Base-by-base conservation (phyloP, 2,797 vertebrate species). In the Sebastes matsubarae region DNA sequence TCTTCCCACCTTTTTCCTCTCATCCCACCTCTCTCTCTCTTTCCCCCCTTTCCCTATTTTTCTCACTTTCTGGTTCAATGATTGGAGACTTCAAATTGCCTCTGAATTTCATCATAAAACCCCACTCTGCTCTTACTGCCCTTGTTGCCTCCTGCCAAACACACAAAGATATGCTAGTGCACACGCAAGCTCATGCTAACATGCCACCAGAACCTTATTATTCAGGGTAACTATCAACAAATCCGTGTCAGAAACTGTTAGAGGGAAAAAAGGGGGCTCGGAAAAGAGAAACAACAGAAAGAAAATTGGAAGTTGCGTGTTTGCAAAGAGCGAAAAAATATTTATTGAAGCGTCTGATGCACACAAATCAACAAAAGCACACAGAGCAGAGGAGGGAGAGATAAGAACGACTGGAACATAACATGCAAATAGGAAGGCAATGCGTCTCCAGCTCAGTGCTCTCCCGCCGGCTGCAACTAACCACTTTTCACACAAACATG, bases 41-140 rank as follows among this genome's bases (percentile, higher is more conserved):
- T 59, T 18, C 57, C 29, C 59, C 63, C 68, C 36, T 73, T 61
- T 61, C 68, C 80, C 71, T 87, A 84, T 76, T 83, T 80, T 81
- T 82, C 86, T 59, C 57, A 24, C 78, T 84, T 70, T 77, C 77
- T 73, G 58, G 59, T 85, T 89, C 83, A 75, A 55, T 77, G 88
- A 88, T 86, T 84, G 88, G 85, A 73, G 89, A 87, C 85, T 91
- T 89, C 83, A 93, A 93, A 93, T 94, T 94, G 92, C 91, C 88
- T 72, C 81, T 65, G 87, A 89, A 87, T 94, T 94, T 93, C 93
- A 95, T 94, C 93, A 95, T 92, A 77, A 86, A 81, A 25, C 88
- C 86, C 75, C 74, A 52, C 79, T 89, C 74, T 86, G 79, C 87
- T 89, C 82, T 42, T 75, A 60, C 88, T 91, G 87, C 87, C 88